Percentiles rank a stretch among this genome's conserved stretches.
Conservation (phyloP, 2,797 vertebrate species). For the Coregonus sp. region DNA sequence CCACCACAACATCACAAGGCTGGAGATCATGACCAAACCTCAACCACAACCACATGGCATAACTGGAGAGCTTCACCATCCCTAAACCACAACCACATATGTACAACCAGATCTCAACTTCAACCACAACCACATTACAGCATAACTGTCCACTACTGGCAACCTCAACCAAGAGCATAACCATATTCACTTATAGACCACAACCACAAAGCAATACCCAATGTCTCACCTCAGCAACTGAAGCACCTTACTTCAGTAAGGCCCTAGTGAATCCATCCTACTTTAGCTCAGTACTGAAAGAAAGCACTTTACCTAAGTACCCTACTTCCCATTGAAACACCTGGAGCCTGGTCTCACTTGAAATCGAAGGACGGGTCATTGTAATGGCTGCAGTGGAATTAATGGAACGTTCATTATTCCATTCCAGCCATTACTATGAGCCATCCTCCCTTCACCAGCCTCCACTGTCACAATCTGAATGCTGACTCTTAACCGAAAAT, state of each 20-base stretch:
- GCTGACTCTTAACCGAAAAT: background rate
- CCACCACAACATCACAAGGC: background rate
- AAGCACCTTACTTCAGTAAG: background rate
- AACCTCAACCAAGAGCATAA: constrained; percentile 1
- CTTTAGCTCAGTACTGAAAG: too few relatives aligned
- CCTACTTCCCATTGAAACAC: too few relatives aligned
- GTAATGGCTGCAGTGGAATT: background rate
- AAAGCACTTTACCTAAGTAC: too few relatives aligned
- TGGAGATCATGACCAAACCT: background rate
- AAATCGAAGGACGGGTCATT: background rate
- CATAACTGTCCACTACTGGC: background rate
- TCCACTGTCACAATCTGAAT: background rate
- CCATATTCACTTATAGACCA: background rate
- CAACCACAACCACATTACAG: constrained; percentile 5
- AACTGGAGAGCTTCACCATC: too few relatives aligned
- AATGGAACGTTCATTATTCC: background rate
- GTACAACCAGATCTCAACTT: too few relatives aligned
- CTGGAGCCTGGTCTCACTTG: background rate
- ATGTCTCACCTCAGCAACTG: background rate
- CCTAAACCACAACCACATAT: background rate
- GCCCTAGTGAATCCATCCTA: too few relatives aligned
- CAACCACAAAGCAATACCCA: background rate
- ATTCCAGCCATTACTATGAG: background rate
- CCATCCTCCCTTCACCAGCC: background rate
- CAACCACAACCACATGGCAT: background rate